Percentiles rank a stretch among this genome's conserved stretches.
Evolutionary conservation across 1,140 invertebrate species (phyloP).

Genomic region (Brachionus koreanus): DNA sequence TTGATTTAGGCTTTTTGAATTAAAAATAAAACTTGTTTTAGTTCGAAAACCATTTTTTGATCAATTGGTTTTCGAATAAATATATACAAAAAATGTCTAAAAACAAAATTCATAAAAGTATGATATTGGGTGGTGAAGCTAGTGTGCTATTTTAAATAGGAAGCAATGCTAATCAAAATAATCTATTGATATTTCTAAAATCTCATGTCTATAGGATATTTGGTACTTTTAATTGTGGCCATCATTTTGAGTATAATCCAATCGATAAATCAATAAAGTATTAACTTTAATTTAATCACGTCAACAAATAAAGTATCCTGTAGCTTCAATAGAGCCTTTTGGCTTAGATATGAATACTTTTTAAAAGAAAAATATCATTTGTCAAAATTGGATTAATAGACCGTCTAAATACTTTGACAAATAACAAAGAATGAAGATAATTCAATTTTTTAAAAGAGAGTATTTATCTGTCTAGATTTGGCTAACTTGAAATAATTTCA

Average conservation of each 20-base stretch:
- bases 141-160: not conserved
- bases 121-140: not conserved
- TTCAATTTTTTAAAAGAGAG: not conserved
- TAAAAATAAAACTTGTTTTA: not conserved
- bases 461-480: not conserved
- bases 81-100: not conserved
- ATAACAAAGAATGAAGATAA: not conserved
- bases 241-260: not conserved
- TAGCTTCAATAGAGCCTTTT: not conserved
- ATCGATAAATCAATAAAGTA: conserved; percentile 17
- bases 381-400: not conserved
- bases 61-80: not conserved
- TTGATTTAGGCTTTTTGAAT: no score
- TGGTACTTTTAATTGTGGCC: not conserved
- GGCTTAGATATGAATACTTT: not conserved
- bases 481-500: not conserved
- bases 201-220: conserved; percentile 34
- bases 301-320: not conserved
- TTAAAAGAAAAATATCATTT: conserved; percentile 32
- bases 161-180: not conserved
- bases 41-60: not conserved
- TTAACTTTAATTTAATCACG: not conserved
- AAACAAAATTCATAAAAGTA: not conserved
- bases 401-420: not conserved
- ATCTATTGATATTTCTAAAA: not conserved